Base-by-base conservation (phyloP, 2,888 invertebrate genomes). In the Folsomia candida region DNA sequence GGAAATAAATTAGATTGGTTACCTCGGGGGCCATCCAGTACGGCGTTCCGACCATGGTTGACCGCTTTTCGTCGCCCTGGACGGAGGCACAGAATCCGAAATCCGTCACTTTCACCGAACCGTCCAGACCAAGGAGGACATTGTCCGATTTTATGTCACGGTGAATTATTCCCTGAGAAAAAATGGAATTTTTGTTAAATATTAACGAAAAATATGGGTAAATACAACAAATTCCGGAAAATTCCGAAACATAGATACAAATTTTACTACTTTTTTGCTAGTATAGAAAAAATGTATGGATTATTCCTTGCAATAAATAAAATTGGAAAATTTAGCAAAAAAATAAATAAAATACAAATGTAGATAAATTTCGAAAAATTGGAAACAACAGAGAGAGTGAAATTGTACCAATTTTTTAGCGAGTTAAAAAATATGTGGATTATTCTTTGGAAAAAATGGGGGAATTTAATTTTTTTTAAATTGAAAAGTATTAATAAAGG, bases 61-160 rank as follows among this genome's bases (percentile, higher is more conserved):
- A 93, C n/a, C 95, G 86, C 83, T 97, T 97, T 81, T 95, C 93
- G 80, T 95, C 96, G 0, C 93, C 94, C 57, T 91, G 89, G 68
- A 98, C 92, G 82, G 97, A 97, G 2, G 97, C 98, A 84, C 97
- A 98, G 85, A 98, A 98, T 9, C 98, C 98, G 84, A 98, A 98
- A 84, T 98, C 97, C 0, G 94, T 94, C 0, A 94, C 92, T 86
- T 94, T 94, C 0, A 94, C 93, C 0, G 89, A 87, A 1, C 96
- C 96, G 81, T 94, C 90, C 92, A 95, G 93, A 22, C 94, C 96
- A 1, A 97, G 86, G 1, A 97, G 86, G 18, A 97, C 91, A 83
- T 97, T 97, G 84, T 97, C 97, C n/a, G 96, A 96, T 83, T 97
- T 97, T 70, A 97, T 96, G 83, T 97, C 97, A 76, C 97, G 87